These are phyloP conservation scores for Mycalesis mineus DNA, from an alignment of 2,888 invertebrate genomes.

Conservation along the genomic window DNA sequence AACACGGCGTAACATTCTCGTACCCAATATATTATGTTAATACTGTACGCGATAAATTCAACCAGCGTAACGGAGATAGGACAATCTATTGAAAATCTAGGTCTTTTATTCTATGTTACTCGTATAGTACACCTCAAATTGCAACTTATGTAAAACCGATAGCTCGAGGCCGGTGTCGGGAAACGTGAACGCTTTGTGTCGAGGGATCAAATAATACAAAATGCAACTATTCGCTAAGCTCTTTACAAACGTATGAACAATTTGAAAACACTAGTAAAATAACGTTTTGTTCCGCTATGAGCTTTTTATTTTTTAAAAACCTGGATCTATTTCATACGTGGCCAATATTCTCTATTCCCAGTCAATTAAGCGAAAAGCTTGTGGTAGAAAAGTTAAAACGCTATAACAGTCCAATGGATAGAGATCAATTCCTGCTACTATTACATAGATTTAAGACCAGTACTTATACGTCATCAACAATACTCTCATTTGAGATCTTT, in stretches of 20 bases:
- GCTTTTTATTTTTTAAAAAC: no score
- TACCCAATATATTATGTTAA: slow-evolving; percentile 12
- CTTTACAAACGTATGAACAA: not conserved
- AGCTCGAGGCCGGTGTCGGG: slow-evolving; percentile 36
- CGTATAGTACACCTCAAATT: slow-evolving; percentile 41
- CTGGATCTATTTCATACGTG: no score
- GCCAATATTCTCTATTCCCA: no score
- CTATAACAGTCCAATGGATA: no score
- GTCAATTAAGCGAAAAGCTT: no score
- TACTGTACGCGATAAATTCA: slow-evolving; percentile 9
- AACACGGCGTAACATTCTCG: not conserved
- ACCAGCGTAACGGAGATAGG: not conserved
- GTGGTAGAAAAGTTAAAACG: no score
- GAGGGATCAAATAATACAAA: slow-evolving; percentile 33
- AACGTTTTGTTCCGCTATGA: not conserved
- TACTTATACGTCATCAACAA: no score
- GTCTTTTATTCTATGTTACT: slow-evolving; percentile 28
- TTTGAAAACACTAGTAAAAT: not conserved
- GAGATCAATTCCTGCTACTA: no score
- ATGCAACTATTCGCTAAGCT: slow-evolving; percentile 15
- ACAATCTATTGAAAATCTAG: slow-evolving; percentile 19
- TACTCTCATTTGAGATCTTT: no score
- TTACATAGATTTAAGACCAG: no score
- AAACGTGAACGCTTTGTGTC: slow-evolving; percentile 19
- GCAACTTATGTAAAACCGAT: slow-evolving; percentile 56